Conservation (phyloP, 2,113 vertebrate species). For the Chaenocephalus aceratus region DNA sequence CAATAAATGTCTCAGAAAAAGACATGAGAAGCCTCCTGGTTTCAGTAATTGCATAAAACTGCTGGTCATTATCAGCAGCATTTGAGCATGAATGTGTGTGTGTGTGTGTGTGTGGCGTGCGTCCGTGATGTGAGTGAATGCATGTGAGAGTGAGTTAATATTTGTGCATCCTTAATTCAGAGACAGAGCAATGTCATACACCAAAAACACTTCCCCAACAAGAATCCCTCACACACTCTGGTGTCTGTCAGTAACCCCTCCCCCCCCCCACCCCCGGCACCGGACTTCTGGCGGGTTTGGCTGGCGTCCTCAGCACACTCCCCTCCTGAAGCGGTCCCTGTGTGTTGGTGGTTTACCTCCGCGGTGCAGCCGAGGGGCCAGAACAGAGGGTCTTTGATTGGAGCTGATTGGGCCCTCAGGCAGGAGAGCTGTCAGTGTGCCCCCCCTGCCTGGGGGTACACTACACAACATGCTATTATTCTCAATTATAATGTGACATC, state of each 20-base stretch:
- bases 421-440: slow-evolving; percentile 31
- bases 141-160: slow-evolving; percentile 38
- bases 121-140: too few species aligned
- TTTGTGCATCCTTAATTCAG: slow-evolving; percentile 27
- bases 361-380: slow-evolving; percentile 36
- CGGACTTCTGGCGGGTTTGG: slow-evolving; percentile 3
- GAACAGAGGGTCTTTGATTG: slow-evolving; percentile 64
- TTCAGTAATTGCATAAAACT: slow-evolving; percentile 14
- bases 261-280: not conserved
- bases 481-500: too few species aligned
- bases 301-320: not conserved
- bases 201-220: slow-evolving; percentile 30
- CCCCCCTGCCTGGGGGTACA: not conserved
- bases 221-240: slow-evolving; percentile 5
- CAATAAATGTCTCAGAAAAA: slow-evolving; percentile 12
- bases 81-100: slow-evolving; percentile 4
- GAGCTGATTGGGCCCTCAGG: slow-evolving; percentile 35
- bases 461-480: slow-evolving; percentile 10
- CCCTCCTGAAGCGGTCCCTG: slow-evolving; percentile 60
- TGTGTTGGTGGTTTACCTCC: slow-evolving; percentile 49
- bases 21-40: slow-evolving; percentile 9
- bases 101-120: not conserved
- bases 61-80: slow-evolving; percentile 25
- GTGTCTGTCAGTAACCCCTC: not conserved
- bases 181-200: slow-evolving; percentile 25